These are phyloP conservation scores for Cryptoblepharus egeriae DNA, from an alignment of 2,797 vertebrate species.

Conservation along the genomic window DNA sequence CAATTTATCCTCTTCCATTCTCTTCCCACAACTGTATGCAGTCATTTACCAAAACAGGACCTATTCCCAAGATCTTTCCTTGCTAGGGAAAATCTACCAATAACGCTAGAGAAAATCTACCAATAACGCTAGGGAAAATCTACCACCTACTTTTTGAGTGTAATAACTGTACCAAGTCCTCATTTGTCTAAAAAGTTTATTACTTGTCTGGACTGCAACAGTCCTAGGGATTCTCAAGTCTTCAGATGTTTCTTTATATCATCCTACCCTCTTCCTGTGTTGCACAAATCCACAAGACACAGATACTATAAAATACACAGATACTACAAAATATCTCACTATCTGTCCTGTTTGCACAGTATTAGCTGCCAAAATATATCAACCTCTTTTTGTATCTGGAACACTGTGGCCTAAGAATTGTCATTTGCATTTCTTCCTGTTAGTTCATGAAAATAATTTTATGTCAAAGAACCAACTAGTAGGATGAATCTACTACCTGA, in stretches of 20 bases:
- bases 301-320: neutral
- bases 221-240: neutral
- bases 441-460: conserved; percentile 23
- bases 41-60: no score
- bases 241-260: neutral
- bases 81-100: neutral
- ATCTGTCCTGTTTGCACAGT: neutral
- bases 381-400: neutral
- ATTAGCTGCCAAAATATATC: neutral
- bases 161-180: neutral
- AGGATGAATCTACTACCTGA: neutral
- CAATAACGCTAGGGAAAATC: neutral
- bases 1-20: no score
- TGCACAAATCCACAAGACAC: neutral
- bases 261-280: no score
- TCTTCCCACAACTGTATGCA: no score
- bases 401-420: neutral
- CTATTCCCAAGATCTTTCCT: no score
- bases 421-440: neutral
- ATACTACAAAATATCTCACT: neutral
- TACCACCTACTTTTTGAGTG: neutral
- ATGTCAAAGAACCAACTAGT: conserved; percentile 32
- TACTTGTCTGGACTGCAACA: neutral
- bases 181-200: neutral
- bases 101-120: neutral